These are phyloP conservation scores for Lampris incognitus DNA, from an alignment of 2,113 vertebrate species.

Conservation along the genomic window DNA sequence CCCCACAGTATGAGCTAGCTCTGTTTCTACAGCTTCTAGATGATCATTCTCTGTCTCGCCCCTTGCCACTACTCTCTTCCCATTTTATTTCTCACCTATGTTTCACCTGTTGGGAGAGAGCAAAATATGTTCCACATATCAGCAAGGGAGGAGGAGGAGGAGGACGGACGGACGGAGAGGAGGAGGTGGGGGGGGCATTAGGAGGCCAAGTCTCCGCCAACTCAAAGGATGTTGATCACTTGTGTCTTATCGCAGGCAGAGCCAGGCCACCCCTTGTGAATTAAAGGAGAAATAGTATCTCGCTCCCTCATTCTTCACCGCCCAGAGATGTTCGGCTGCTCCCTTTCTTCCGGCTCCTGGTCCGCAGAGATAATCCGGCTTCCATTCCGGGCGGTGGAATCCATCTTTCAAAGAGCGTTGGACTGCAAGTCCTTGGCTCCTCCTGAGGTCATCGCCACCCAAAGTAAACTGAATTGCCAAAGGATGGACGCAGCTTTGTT, in stretches of 20 bases:
- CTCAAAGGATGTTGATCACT: slow-evolving; percentile 84
- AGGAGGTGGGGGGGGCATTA: slow-evolving; percentile 32
- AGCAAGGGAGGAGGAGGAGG: slow-evolving; percentile 38
- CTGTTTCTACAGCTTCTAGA: slow-evolving; percentile 36
- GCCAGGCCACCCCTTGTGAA: slow-evolving; percentile 83
- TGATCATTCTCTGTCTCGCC: slow-evolving; percentile 42
- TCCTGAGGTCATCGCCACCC: slow-evolving; percentile 76
- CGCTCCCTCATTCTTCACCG: slow-evolving; percentile 82
- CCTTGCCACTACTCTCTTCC: slow-evolving; percentile 26
- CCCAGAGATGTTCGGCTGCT: slow-evolving; percentile 71
- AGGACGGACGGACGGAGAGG: not conserved
- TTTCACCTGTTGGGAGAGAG: slow-evolving; percentile 57
- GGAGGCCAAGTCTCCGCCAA: slow-evolving; percentile 62
- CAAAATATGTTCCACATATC: slow-evolving; percentile 64
- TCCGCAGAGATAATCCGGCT: slow-evolving; percentile 82
- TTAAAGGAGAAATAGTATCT: slow-evolving; percentile 85
- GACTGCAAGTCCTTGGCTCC: slow-evolving; percentile 80
- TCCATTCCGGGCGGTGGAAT: slow-evolving; percentile 76
- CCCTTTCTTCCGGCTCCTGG: slow-evolving; percentile 79
- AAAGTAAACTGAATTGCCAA: slow-evolving; percentile 37
- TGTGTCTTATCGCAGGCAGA: slow-evolving; percentile 79
- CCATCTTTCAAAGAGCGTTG: slow-evolving; percentile 80
- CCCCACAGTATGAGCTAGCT: slow-evolving; percentile 48
- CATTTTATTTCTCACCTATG: slow-evolving; percentile 44
- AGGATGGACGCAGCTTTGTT: slow-evolving; percentile 27